Base-by-base conservation (phyloP, 2,888 invertebrate genomes). In the Acholoe squamosa region DNA sequence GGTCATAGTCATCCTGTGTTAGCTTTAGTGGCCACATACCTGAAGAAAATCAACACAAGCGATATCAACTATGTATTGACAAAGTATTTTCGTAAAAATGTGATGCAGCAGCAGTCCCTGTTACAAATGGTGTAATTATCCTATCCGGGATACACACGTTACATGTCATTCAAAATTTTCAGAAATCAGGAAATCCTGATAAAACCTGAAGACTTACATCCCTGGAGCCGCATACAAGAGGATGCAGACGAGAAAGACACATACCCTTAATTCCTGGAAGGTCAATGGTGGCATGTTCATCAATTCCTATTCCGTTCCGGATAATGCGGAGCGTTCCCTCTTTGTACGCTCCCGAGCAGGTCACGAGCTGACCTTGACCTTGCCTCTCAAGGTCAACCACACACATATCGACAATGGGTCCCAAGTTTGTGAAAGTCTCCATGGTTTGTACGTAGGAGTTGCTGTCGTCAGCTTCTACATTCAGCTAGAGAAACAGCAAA, bases 281-380 rank as follows among this genome's bases (percentile, higher is more conserved):
- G 96, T 99, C 99, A 92, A 99, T 99, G 88, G 98, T 98, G 0
- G 99, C 99, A 95, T 99, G 98, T 96, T 99, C 99, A 93, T 99
- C 99, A 91, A 99, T 99, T 28, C 99, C 99, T 94, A 99, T 99
- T 3, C 99, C 99, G 96, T 99, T 99, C 93, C 99, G 97, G 92
- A 99, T 99, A 91, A 99, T 98, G 90, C 99, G 97, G 56, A 99
- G 96, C 0, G 99, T 99, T 0, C 99, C 99, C 96, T 99, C 99
- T 96, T 99, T 99, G 95, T 98, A 99, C 1, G 98, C 97, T 96
- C 98, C 99, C 0, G 99, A 99, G 95, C 99, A 99, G 0, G 99
- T 99, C 77, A 99, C 98, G 92, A 99, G 97, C 95, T 96, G 93
- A 0, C 99, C 99, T 93, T 96, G 96, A 89, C 96, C 95, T 96